Evolutionary conservation across 2,888 invertebrate species (phyloP), one percentile per base, ranked within the genome.

Genomic region (Ormyrus pomaceus): DNA sequence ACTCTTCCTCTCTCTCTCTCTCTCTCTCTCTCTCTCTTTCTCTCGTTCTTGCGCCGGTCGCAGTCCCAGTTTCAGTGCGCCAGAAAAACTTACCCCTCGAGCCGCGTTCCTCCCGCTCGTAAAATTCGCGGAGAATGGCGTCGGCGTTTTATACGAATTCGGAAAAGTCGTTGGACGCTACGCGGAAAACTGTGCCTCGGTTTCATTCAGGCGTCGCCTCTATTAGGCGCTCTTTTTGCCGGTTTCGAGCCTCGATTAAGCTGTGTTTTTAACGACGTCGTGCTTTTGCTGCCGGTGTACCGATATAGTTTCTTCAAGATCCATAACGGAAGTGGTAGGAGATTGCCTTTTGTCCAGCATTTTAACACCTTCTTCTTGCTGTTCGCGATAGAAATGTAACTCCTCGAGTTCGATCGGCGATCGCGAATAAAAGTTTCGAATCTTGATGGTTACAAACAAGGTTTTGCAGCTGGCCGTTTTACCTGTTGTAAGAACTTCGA

Each of bases 21-120:
- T 19, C 19, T 19, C 10, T 1, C 50, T 7, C 10, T 34, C 9
- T 61, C 34, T 8, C 13, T 13, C 59, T 8, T n/a, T n/a, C n/a
- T 6, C n/a, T 7, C 45, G 50, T 34, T 11, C 48, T 59, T 46
- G 48, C 65, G 9, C 34, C 46, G 45, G 19, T 19, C 2, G 19
- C 19, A 76, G 76, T 77, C 64, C 77, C 58, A 71, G 64, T 77
- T 77, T 77, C 34, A 34, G 10, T 34, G 61, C n/a, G 6, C 8
- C 55, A 46, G 56, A 66, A 71, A 72, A 72, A 66, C 53, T 65
- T 34, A 64, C 46, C 70, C 55, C 53, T 56, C 10, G 61, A 34
- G 34, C 48, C 10, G 6, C 19, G 59, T 56, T 34, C 34, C 71
- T 71, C 10, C 11, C 19, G 34, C 19, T 69, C 70, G 62, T 62